Base-by-base conservation (phyloP, 2,113 vertebrate genomes). In the Chionis minor region DNA sequence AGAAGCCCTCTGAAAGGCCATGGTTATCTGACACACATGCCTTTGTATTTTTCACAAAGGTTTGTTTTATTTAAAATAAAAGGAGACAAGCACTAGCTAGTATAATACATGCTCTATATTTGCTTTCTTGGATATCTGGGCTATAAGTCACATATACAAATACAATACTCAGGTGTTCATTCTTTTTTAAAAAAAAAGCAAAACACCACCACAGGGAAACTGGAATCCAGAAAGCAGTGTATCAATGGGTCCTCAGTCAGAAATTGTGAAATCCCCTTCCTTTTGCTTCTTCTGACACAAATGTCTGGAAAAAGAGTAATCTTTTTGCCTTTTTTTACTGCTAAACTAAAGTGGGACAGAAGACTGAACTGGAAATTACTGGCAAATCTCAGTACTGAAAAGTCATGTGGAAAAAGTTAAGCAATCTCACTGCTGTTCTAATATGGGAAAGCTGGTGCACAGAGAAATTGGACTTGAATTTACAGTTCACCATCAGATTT, bases 151-250 rank as follows among this genome's bases (percentile, higher is more conserved):
- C 30, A 21, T n/a, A 38, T 4, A 54, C 5, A 88, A 72, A 61
- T 9, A 58, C 0, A 2, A 42, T 24, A 61, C 5, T 14, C 17
- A n/a, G 7, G 30, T 38, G 3, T 6, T 56, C 0, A 1, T 27
- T 56, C 33, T 42, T 52, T 3, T 42, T 52, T 3, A 3, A 54
- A 70, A 45, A 23, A 12, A 30, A 44, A 44, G 14, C 42, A 8
- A 44, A 14, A 44, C 14, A 44, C 14, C 44, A 44, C 8, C n/a
- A 11, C 49, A 49, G 27, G 16, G 26, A 70, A 94, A 67, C 12
- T 30, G 33, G 8, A 96, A 52, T 61, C 8, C 47, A 79, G 40
- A 63, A 71, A 75, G 52, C 38, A 56, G 33, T 32, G 1, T 12
- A 59, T 47, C 20, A n/a, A 30, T 3, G 18, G 18, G 14, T 28